phyloP scores from a whole-genome alignment of 2,797 vertebrate genomes.

The Peromyscus melanophrys region DNA sequence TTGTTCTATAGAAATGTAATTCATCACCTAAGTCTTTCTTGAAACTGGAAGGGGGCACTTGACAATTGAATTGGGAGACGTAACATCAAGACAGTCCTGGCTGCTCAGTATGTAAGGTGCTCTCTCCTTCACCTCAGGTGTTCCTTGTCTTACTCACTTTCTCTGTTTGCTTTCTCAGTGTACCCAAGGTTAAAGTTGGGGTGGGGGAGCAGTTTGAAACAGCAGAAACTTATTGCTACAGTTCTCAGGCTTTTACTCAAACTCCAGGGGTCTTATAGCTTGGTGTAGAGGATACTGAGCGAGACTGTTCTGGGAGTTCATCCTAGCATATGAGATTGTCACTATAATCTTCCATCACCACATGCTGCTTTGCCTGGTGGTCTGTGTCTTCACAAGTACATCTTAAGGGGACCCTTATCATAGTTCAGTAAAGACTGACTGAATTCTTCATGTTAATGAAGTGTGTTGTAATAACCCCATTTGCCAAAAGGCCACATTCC shows the following conservation, averaged over 20 bases:
- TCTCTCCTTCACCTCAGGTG: fast-evolving
- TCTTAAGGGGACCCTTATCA: neutral
- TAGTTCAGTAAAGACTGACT: neutral
- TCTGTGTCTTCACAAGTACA: neutral
- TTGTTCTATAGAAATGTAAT: neutral
- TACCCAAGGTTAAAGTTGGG: neutral
- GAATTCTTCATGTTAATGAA: neutral
- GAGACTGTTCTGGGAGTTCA: neutral
- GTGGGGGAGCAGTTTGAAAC: neutral
- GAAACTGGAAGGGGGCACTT: neutral
- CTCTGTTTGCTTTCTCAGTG: neutral
- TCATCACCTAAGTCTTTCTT: neutral
- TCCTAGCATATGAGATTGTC: neutral
- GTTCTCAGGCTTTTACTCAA: neutral
- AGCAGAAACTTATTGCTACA: neutral
- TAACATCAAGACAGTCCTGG: no score
- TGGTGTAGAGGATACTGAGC: fast-evolving
- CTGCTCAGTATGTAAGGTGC: fast-evolving
- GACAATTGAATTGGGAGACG: neutral
- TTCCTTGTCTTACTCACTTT: neutral
- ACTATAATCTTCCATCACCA: fast-evolving
- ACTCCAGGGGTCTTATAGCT: neutral
- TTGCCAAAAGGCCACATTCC: neutral
- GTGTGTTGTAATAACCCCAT: neutral
- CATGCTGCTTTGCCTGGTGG: no score